Base-by-base conservation (phyloP, 2,113 vertebrate genomes). In the Toxotes jaculatrix region DNA sequence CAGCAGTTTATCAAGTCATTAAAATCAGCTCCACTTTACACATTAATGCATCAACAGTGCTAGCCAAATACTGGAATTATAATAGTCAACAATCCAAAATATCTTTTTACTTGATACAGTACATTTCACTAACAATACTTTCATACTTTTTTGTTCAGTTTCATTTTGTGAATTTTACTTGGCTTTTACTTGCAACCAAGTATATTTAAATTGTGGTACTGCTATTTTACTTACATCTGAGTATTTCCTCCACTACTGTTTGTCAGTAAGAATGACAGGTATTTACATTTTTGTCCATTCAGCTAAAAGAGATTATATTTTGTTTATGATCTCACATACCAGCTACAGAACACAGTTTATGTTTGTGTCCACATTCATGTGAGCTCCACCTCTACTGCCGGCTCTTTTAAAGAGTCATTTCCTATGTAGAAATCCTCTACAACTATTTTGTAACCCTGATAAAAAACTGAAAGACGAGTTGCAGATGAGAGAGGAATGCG, bases 401-500 rank as follows among this genome's bases (percentile, higher is more conserved):
- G 31, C 0, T 23, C 61, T 49, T 56, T 34, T 31, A 45, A 45
- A 70, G 5, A 89, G 31, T 21, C 38, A 10, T 43, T 64, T 34
- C 34, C 31, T 76, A 53, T 64, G 27, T 36, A 57, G 23, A 80
- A 78, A 73, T 63, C 31, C 23, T 70, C 53, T 17, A 57, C 47
- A 83, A 49, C 38, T 71, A 21, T 79, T 68, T 63, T 66, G 66
- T 59, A 72, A 80, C 42, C 59, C 42, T 68, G 42, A 38, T 72
- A 14, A 63, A 51, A 45, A 59, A 63, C 3, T 56, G 8, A 21
- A 12, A 71, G 71, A 85, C n/a, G 43, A 75, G 55, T 79, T 83
- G 61, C 84, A 91, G 82, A 77, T 67, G 82, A 83, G 49, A 5
- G 21, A 82, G 74, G 83, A 89, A 91, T 89, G 80, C 23, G 17